phyloP scores from a whole-genome alignment of 2,113 vertebrate species.

The Thryonomys swinderianus region DNA sequence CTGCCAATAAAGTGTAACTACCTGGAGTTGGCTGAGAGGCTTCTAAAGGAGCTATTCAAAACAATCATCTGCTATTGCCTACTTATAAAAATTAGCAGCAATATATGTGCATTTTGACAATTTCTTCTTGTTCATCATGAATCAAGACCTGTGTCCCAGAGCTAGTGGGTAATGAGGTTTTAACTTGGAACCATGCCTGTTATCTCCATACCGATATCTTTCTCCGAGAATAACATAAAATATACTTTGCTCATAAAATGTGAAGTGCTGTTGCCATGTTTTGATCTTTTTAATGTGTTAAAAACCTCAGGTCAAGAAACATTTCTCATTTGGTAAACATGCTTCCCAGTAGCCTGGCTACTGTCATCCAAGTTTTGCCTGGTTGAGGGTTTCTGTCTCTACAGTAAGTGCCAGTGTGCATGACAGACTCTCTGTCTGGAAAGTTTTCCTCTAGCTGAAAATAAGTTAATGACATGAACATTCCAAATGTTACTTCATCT shows the following conservation, averaged over 20 bases:
- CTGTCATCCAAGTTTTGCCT: neutral
- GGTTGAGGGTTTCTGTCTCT: neutral
- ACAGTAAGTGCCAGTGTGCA: neutral
- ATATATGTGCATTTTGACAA: slow-evolving; percentile 7
- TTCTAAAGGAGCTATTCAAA: slow-evolving; percentile 24
- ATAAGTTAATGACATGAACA: neutral
- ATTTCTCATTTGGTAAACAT: neutral
- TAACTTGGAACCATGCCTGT: fast-evolving
- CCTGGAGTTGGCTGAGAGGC: neutral
- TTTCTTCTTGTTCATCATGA: neutral
- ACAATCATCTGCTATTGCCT: neutral
- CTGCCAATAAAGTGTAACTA: slow-evolving; percentile 46
- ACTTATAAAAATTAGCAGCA: neutral
- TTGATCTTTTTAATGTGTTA: neutral
- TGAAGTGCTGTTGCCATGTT: neutral
- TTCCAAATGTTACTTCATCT: neutral
- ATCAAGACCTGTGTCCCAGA: neutral
- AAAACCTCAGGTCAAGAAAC: neutral
- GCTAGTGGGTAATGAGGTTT: neutral
- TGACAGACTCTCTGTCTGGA: neutral
- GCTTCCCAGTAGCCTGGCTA: neutral
- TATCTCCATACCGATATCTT: neutral
- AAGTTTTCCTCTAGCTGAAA: neutral
- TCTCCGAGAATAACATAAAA: neutral
- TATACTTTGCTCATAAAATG: neutral